Percentiles rank a stretch among this genome's conserved stretches.
Conservation (phyloP, 2,888 invertebrate genomes). For the Andrena fulva region DNA sequence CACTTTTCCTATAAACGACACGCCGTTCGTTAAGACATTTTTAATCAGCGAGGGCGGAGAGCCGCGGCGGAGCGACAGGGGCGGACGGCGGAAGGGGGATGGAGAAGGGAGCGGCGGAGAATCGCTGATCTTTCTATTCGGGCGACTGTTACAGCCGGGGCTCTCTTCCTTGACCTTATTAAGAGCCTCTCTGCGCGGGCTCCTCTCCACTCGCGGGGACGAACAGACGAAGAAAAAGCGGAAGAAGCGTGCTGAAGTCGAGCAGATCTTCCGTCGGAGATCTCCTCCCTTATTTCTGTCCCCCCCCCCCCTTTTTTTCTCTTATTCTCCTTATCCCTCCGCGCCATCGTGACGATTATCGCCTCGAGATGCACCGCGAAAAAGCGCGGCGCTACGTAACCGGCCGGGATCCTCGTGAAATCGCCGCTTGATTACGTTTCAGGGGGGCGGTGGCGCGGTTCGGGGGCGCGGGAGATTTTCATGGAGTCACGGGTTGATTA, state of each 20-base stretch:
- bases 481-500: constrained; percentile 69
- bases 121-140: constrained; percentile 69
- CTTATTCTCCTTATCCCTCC: not conserved
- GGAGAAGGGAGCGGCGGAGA: constrained; percentile 21
- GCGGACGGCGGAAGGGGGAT: constrained; percentile 7
- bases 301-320: not conserved
- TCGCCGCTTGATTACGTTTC: constrained; percentile 55
- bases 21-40: constrained; percentile 77
- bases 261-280: constrained; percentile 26
- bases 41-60: constrained; percentile 71
- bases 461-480: constrained; percentile 63
- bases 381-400: constrained; percentile 18
- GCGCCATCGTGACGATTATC: constrained; percentile 7
- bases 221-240: constrained; percentile 8
- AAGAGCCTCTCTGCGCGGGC: constrained; percentile 55
- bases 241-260: constrained; percentile 8
- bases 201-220: constrained; percentile 40
- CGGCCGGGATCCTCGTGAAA: constrained; percentile 42
- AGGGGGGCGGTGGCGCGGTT: not conserved
- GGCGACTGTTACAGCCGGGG: constrained; percentile 60
- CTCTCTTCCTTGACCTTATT: constrained; percentile 68
- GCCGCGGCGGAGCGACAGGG: constrained; percentile 20
- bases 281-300: constrained; percentile 17
- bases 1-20: constrained; percentile 70
- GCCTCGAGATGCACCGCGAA: constrained; percentile 12